Evolutionary conservation across 1,140 invertebrate genomes (phyloP).

Genomic region (Ruditapes philippinarum): DNA sequence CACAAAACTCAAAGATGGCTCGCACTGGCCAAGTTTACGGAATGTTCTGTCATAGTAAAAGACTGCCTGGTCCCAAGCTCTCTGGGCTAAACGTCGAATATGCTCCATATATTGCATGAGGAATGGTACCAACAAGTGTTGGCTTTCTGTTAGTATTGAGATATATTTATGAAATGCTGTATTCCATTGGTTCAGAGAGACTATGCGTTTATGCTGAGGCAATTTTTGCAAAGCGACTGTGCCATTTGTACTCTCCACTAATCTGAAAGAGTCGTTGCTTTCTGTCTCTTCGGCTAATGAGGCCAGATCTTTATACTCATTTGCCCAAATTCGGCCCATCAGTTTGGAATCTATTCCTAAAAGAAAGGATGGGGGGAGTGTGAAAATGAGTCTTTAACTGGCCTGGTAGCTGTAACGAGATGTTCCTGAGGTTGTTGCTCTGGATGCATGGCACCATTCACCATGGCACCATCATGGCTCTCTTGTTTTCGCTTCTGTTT

Average conservation of each 20-base stretch:
- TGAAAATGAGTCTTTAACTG: no score
- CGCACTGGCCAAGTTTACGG: not conserved
- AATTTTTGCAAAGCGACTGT: slow-evolving; percentile 6
- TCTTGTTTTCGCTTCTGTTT: no score
- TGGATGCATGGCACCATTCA: no score
- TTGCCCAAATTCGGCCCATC: not conserved
- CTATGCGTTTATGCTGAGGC: not conserved
- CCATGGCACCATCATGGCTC: no score
- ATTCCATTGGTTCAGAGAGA: not conserved
- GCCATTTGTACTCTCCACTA: not conserved
- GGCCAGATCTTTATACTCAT: not conserved
- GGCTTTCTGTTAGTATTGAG: not conserved
- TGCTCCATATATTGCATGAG: slow-evolving; percentile 8
- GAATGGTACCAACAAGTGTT: not conserved
- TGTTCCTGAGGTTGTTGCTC: no score
- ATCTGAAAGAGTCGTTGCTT: not conserved
- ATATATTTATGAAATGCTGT: slow-evolving; percentile 1
- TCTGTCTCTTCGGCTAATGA: not conserved
- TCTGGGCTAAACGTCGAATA: not conserved
- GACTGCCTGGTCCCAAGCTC: not conserved
- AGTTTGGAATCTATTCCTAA: not conserved
- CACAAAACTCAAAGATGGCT: not conserved
- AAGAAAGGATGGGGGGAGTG: not conserved
- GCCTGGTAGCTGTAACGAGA: no score
- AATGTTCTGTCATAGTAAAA: slow-evolving; percentile 3